Percentiles rank a stretch among this genome's conserved stretches.
These are phyloP conservation scores for Lutraria rhynchaena DNA, from an alignment of 1,140 invertebrate species.

Conservation along the genomic window DNA sequence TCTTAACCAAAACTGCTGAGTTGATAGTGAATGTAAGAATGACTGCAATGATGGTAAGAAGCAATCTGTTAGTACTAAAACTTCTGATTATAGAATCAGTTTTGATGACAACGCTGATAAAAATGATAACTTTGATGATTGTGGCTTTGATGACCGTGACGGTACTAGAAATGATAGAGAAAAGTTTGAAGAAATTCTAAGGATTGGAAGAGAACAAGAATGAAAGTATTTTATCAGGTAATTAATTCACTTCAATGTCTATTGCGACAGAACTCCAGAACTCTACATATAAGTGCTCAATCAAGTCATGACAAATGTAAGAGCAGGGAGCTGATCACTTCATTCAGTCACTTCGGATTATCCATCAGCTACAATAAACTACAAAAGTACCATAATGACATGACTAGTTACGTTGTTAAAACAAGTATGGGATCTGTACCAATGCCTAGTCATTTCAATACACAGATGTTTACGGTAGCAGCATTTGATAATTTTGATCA, in stretches of 20 bases:
- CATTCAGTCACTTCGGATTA: too few species aligned
- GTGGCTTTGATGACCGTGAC: neutral
- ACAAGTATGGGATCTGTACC: neutral
- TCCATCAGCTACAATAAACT: too few species aligned
- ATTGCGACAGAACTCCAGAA: constrained; percentile 5
- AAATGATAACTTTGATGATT: neutral
- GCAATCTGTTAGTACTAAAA: too few species aligned
- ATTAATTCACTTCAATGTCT: neutral
- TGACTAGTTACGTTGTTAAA: constrained; percentile 6
- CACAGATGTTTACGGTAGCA: neutral
- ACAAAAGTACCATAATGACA: constrained; percentile 45
- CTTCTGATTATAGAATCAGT: too few species aligned
- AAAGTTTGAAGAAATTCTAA: neutral
- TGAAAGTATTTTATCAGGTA: constrained; percentile 20
- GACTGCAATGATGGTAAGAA: too few species aligned
- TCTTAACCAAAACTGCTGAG: neutral
- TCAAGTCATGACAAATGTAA: constrained; percentile 39
- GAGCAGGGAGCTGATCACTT: constrained; percentile 20
- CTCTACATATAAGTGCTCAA: constrained; percentile 26
- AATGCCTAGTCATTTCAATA: too few species aligned
- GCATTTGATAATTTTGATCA: too few species aligned
- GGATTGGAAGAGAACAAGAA: constrained; percentile 1
- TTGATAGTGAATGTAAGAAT: neutral
- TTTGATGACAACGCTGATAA: too few species aligned
- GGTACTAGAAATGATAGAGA: neutral